Percentiles rank a stretch among this genome's conserved stretches.
Evolutionary conservation across 2,113 vertebrate species (phyloP).

Genomic region (Notothenia rossii): DNA sequence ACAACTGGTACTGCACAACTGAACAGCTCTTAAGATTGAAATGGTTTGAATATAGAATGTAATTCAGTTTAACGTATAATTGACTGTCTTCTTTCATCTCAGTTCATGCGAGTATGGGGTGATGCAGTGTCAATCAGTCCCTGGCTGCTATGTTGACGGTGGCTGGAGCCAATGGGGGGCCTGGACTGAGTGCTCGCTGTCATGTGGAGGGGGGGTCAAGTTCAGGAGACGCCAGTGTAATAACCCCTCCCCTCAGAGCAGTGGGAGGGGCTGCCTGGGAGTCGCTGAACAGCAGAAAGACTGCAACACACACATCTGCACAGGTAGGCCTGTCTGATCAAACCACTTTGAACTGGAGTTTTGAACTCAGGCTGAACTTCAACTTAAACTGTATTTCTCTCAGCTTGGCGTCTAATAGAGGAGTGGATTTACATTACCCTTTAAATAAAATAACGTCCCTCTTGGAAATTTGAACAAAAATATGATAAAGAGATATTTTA

Average conservation of each 20-base stretch:
- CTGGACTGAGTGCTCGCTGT: conserved; percentile 86
- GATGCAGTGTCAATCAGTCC: conserved; percentile 83
- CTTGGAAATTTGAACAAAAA: neutral
- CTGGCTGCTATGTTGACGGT: conserved; percentile 84
- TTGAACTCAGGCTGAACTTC: neutral
- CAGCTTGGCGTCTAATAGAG: neutral
- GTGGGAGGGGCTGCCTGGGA: conserved; percentile 85
- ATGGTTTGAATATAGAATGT: neutral
- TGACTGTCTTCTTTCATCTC: neutral
- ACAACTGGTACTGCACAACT: conserved; percentile 85
- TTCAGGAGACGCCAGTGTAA: conserved; percentile 82
- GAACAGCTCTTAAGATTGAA: neutral
- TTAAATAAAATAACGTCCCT: neutral
- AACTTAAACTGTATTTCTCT: neutral
- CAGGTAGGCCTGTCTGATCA: conserved; percentile 66
- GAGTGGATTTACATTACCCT: neutral
- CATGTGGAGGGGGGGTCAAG: conserved; percentile 87
- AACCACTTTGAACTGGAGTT: neutral
- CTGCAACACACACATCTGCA: conserved; percentile 83
- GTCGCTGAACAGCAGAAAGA: conserved; percentile 77
- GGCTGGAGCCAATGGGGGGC: conserved; percentile 86
- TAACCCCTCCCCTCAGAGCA: conserved; percentile 82
- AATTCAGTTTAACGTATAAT: neutral
- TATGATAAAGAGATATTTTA: neutral
- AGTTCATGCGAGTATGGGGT: conserved; percentile 87